phyloP scores from a whole-genome alignment of 2,797 vertebrate species.

The Mionectes olivaceus region DNA sequence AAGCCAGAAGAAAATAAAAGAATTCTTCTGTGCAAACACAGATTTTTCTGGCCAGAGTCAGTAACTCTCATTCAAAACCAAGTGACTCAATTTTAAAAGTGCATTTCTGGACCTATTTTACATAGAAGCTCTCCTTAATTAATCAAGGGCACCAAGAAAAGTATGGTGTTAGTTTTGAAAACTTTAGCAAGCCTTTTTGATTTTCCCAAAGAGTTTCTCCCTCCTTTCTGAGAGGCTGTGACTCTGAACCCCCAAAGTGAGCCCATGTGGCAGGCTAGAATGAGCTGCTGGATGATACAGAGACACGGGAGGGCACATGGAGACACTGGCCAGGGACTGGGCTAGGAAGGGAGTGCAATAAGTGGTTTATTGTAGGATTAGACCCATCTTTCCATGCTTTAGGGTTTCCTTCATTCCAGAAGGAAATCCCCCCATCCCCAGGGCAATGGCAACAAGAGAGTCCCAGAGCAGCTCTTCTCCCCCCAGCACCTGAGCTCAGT shows the following conservation, averaged over 20 bases:
- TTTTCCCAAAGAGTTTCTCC: background rate
- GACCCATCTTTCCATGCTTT: background rate
- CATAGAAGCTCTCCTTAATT: background rate
- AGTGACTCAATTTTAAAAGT: background rate
- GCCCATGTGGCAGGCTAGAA: background rate
- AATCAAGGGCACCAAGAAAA: slow-evolving; percentile 17
- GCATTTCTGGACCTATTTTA: background rate
- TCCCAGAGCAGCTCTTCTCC: background rate
- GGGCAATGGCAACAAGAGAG: background rate
- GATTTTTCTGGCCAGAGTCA: background rate
- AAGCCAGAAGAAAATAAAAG: background rate
- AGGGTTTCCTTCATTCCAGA: background rate
- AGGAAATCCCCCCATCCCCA: background rate
- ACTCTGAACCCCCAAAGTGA: background rate
- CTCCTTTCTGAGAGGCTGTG: background rate
- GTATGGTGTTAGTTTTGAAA: background rate
- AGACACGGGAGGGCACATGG: background rate
- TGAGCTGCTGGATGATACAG: background rate
- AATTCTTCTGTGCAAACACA: background rate
- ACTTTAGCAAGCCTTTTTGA: background rate
- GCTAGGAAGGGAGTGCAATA: background rate
- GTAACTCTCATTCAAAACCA: background rate
- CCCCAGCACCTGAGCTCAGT: background rate
- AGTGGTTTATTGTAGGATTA: background rate
- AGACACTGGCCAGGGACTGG: background rate